Base-by-base conservation (phyloP, 2,888 invertebrate genomes). In the Dichetophora obliterata region DNA sequence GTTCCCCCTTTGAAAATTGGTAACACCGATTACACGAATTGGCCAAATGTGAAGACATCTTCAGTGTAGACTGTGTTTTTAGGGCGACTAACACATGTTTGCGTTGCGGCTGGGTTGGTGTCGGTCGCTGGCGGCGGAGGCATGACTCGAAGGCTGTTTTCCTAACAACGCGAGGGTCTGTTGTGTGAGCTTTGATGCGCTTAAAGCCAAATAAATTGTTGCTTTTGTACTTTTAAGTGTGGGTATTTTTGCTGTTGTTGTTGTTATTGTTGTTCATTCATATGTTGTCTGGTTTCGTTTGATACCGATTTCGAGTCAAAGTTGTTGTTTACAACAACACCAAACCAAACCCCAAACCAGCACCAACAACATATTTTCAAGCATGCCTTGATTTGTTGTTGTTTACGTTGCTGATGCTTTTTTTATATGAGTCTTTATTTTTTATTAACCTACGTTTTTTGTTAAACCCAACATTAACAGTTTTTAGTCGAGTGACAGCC, bases 401-500 rank as follows among this genome's bases (percentile, higher is more conserved):
- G 34, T 61, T 72, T 6, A 50, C 50, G 43, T 16, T 48, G 8
- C n/a, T 66, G 66, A n/a, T n/a, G 24, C 24, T 9, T 65, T 70
- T 50, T 16, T 14, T 50, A 31, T 78, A 37, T 61, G 57, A 31
- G 22, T 57, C 61, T 19, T 57, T 54, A 34, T 65, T 34, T 43
- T 22, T 68, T 71, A 61, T 73, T 70, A 59, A 52, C 75, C 71
- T 70, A 75, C 69, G 63, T 77, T 75, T 75, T 81, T 77, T 68
- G 78, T 77, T 78, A 66, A 75, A 76, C 69, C 71, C 75, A 78
- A 78, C 75, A 72, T 78, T 79, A 74, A 76, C 76, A 52, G 78
- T 82, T 82, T 84, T 86, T 85, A 86, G 86, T 86, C 85, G 86
- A 85, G 82, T 83, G 85, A 85, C 85, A 85, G 84, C 86, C 85